A percentile compares a stretch with the other conserved stretches of the same genome.
These are phyloP conservation scores for Apaloderma vittatum DNA, from an alignment of 2,113 vertebrate genomes.

Conservation along the genomic window DNA sequence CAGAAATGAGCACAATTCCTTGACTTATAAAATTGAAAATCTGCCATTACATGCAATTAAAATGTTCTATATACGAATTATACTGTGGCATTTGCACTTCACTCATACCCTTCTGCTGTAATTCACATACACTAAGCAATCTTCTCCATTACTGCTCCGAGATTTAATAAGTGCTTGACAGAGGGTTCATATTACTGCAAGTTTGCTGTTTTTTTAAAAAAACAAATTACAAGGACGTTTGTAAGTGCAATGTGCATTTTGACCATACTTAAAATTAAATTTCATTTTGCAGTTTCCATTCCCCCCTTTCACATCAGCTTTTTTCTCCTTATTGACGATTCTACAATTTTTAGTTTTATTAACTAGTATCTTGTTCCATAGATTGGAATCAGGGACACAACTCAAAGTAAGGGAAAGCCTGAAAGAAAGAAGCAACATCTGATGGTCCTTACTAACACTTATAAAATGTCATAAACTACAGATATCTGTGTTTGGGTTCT, in stretches of 20 bases:
- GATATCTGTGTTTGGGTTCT: background rate
- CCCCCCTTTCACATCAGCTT: background rate
- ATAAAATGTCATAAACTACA: background rate
- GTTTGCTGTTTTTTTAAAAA: background rate
- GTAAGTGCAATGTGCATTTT: background rate
- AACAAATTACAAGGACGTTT: background rate
- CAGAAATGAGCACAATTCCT: slow-evolving; percentile 27
- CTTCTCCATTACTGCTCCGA: background rate
- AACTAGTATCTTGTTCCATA: background rate
- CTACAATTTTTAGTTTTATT: background rate
- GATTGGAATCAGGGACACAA: background rate
- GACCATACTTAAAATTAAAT: background rate
- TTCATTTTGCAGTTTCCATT: background rate
- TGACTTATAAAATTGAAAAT: slow-evolving; percentile 35
- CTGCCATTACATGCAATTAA: slow-evolving; percentile 49
- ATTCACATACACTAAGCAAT: background rate
- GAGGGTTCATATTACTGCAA: background rate
- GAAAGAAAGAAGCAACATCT: background rate
- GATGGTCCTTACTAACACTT: background rate
- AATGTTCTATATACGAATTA: background rate
- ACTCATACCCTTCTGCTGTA: background rate
- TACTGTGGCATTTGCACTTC: background rate
- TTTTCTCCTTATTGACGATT: background rate
- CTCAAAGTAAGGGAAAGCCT: background rate
- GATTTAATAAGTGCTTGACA: background rate